These are phyloP conservation scores for Rhipidura dahli DNA, from an alignment of 2,113 vertebrate genomes.

Conservation along the genomic window DNA sequence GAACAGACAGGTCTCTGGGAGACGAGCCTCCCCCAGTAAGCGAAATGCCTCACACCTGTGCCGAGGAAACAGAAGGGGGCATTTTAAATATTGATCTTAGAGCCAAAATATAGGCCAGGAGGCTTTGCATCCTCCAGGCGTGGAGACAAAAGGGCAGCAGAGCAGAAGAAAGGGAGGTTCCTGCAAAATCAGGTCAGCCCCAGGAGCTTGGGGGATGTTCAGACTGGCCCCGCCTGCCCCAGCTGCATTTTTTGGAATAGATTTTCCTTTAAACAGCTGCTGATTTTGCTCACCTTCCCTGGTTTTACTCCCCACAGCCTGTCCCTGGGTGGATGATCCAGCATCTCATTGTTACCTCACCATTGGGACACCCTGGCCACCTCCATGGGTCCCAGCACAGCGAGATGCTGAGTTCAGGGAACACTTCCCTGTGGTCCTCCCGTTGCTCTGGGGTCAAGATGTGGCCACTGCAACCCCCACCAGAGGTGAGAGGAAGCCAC, in stretches of 20 bases:
- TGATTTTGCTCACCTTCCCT: not conserved
- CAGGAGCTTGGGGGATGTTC: not conserved
- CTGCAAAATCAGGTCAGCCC: conserved; percentile 45
- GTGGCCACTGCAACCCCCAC: accelerated
- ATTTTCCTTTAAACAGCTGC: not conserved
- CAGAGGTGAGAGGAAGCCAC: accelerated
- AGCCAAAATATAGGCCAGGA: conserved; percentile 47
- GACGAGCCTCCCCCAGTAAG: not conserved
- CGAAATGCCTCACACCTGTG: not conserved
- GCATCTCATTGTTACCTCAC: accelerated
- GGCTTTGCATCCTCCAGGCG: not conserved
- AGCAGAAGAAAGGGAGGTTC: conserved; percentile 11
- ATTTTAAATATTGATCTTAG: conserved; percentile 56
- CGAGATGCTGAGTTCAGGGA: accelerated
- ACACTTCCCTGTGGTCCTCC: not conserved
- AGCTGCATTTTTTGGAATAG: not conserved
- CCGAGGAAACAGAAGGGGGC: not conserved
- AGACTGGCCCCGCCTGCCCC: not conserved
- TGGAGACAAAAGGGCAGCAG: not conserved
- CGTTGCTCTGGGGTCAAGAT: not conserved
- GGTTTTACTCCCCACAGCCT: accelerated
- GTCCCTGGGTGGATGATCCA: accelerated
- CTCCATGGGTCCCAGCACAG: not conserved
- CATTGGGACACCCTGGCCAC: not conserved
- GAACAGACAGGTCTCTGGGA: conserved; percentile 30